Base-by-base conservation (phyloP, 2,888 invertebrate species). In the Macrophya alboannulata region DNA sequence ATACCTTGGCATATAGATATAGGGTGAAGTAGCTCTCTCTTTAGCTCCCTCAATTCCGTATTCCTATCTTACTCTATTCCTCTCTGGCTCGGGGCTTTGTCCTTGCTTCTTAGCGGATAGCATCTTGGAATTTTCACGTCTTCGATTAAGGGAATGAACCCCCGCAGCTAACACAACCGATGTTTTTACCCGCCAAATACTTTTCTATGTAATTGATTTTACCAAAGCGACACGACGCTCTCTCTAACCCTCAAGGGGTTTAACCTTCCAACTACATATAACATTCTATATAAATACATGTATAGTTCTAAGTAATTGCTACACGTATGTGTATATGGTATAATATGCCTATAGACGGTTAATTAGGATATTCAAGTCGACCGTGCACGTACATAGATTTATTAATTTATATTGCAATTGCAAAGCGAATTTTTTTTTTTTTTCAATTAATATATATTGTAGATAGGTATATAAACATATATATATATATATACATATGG, bases 1-100 rank as follows among this genome's bases (percentile, higher is more conserved):
- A 8, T 91, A 91, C 91, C 1, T 31, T 31, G 3, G 1, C 31
- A 91, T 89, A 90, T 89, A 89, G 31, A 40, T 10, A 17, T 25
- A 62, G 81, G 59, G 59, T 81, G 43, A 81, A 55, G 55, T 55
- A 37, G 59, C 77, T n/a, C 55, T 25, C 76, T 48, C 55, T 8
- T 43, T 31, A 40, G 3, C n/a, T 37, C 59, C 51, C 43, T 62
- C 68, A 17, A 8, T 40, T 31, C 31, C 3, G 1, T 45, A 37
- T 31, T 31, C 10, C 45, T 4, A 79, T 51, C 25, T 40, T 79
- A 31, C 79, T 45, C 74, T 25, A 15, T 74, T 45, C 17, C 45
- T 17, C 45, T 68, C 59, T 59, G 82, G 79, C 76, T 40, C 72
- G 40, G 72, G 37, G 83, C 85, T 84, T 85, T 85, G 85, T 74